Percentiles rank a stretch among this genome's conserved stretches.
These are phyloP conservation scores for Fragum whitleyi DNA, from an alignment of 2,888 invertebrate genomes.

Conservation along the genomic window DNA sequence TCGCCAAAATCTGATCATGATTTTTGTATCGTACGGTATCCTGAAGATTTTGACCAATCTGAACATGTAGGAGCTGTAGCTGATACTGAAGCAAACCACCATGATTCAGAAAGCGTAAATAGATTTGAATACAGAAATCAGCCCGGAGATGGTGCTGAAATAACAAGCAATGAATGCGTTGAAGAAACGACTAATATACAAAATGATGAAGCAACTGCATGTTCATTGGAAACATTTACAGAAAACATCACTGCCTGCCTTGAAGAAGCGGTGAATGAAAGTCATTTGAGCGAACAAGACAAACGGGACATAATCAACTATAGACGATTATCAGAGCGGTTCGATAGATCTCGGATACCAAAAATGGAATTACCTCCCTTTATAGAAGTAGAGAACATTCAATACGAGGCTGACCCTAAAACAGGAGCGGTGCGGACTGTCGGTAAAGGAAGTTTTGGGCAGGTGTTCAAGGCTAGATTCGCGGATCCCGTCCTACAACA, in stretches of 20 bases:
- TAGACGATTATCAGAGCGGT: not conserved
- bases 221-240: not conserved
- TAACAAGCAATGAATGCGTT: too few species aligned
- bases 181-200: not conserved
- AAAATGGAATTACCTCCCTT: slow-evolving; percentile 38
- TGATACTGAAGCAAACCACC: not conserved
- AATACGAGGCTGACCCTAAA: slow-evolving; percentile 54
- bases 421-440: slow-evolving; percentile 41
- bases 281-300: not conserved
- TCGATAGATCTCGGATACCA: slow-evolving; percentile 5
- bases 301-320: not conserved
- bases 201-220: not conserved
- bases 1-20: slow-evolving; percentile 29
- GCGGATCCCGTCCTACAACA: slow-evolving; percentile 43
- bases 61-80: not conserved
- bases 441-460: slow-evolving; percentile 65
- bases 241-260: slow-evolving; percentile 14
- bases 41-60: not conserved
- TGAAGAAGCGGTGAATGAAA: slow-evolving; percentile 8
- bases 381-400: slow-evolving; percentile 36
- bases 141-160: not conserved
- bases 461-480: slow-evolving; percentile 58
- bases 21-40: slow-evolving; percentile 14
- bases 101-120: too few species aligned
- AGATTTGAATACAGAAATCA: not conserved